Percentiles rank a stretch among this genome's conserved stretches.
Evolutionary conservation across 2,888 invertebrate species (phyloP).

Genomic region (Tenthredo livida): DNA sequence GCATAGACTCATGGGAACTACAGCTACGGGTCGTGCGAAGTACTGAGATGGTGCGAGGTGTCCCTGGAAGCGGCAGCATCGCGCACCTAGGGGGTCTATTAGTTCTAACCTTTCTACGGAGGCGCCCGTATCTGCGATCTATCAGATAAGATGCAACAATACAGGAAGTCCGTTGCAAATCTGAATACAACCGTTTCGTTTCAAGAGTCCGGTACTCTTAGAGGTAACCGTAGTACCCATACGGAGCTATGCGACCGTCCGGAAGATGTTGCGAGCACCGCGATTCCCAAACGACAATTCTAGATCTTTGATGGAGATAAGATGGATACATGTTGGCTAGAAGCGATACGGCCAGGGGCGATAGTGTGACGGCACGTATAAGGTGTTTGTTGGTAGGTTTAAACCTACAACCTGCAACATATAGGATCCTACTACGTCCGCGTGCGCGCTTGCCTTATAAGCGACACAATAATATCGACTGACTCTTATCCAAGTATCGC

Average conservation of each 20-base stretch:
- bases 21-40: slow-evolving; percentile 67
- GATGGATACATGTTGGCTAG: slow-evolving; percentile 60
- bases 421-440: slow-evolving; percentile 41
- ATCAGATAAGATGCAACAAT: slow-evolving; percentile 74
- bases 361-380: slow-evolving; percentile 58
- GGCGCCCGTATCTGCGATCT: slow-evolving; percentile 72
- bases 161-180: slow-evolving; percentile 71
- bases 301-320: slow-evolving; percentile 68
- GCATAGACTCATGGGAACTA: slow-evolving; percentile 65
- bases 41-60: slow-evolving; percentile 72
- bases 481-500: slow-evolving; percentile 48
- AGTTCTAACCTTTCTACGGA: slow-evolving; percentile 68
- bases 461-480: slow-evolving; percentile 54
- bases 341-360: slow-evolving; percentile 47
- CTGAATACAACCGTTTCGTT: slow-evolving; percentile 74
- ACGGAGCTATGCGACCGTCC: slow-evolving; percentile 40
- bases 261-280: slow-evolving; percentile 17
- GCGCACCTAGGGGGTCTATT: slow-evolving; percentile 75
- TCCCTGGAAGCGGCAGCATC: slow-evolving; percentile 66
- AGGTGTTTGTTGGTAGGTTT: slow-evolving; percentile 57
- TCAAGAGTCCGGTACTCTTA: slow-evolving; percentile 60
- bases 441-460: slow-evolving; percentile 56
- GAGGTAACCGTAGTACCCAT: slow-evolving; percentile 31
- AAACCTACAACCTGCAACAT: slow-evolving; percentile 43
- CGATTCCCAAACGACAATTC: slow-evolving; percentile 62